Evolutionary conservation across 1,140 invertebrate species (phyloP), one percentile per base, ranked within the genome.

Genomic region (Notospermus geniculatus): DNA sequence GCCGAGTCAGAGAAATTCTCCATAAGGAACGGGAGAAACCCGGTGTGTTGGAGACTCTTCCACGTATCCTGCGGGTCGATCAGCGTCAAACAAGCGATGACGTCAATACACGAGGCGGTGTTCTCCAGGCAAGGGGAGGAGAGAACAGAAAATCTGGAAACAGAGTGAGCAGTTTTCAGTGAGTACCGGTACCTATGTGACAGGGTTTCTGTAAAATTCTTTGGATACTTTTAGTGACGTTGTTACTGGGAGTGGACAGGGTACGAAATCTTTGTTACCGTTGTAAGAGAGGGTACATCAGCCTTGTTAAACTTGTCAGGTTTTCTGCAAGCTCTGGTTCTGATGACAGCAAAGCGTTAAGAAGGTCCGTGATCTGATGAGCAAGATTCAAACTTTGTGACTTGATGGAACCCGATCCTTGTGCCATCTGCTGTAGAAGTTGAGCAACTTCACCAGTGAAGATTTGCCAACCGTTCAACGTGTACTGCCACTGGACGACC

Each of bases 11-110:
- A 70, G 15, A 76, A 66, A 59, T 76, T 73, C 41, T 74, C 77
- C 19, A 73, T 80, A 19, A 80, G 65, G 63, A 71, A 80, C 2
- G 80, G 80, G 1, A 81, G 63, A 13, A 82, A 65, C 11, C 76
- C 75, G 28, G 76, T 80, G 59, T 80, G 78, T 54, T 76, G 73
- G 55, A 82, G 63, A 27, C 64, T 64, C 17, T 77, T 74, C 76
- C 76, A 80, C 23, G 79, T 70, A 68, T 73, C 28, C 46, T 62
- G 56, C 7, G 69, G 66, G 45, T 73, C 52, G 36, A 63, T 41
- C 28, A 66, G 66, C 7, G 67, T 71, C 2, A 73, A 63, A 60
- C 67, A 68, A 0, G 67, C 67, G 2, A 79, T 32, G 68, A 71
- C 73, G 23, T 74, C 70, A n/a, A 79, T 39, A 62, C 72, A 73